Evolutionary conservation across 2,113 vertebrate species (phyloP).

Genomic region (Oenanthe oenanthe): DNA sequence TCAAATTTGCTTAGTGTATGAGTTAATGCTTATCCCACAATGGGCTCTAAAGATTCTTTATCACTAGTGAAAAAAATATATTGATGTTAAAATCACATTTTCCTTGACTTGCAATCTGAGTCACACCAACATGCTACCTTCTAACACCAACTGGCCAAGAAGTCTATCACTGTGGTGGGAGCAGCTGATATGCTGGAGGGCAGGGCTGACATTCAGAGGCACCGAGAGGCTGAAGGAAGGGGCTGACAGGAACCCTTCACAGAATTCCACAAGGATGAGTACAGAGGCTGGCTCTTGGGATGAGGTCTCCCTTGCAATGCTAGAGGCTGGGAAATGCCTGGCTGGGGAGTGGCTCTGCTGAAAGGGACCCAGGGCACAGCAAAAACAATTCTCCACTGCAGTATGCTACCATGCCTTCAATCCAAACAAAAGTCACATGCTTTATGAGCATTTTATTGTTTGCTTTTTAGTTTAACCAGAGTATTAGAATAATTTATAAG

Average conservation of each 20-base stretch:
- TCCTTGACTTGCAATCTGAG: background rate
- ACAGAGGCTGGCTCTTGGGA: background rate
- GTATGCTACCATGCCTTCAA: background rate
- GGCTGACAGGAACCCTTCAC: background rate
- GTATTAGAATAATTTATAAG: background rate
- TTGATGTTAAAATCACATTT: background rate
- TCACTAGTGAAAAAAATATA: background rate
- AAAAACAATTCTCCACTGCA: background rate
- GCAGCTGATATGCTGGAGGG: fast-evolving
- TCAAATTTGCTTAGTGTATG: background rate
- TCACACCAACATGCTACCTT: background rate
- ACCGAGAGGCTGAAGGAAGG: background rate
- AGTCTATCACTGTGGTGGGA: background rate
- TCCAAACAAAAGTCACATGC: background rate
- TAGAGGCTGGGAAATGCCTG: background rate
- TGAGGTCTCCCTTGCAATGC: background rate
- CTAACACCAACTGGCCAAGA: background rate
- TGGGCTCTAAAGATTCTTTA: background rate
- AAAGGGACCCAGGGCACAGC: background rate
- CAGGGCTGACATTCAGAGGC: background rate
- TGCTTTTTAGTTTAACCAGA: background rate
- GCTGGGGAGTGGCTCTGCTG: background rate
- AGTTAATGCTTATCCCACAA: background rate
- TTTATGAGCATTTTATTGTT: background rate
- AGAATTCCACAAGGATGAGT: background rate